Conservation (phyloP, 2,113 vertebrate genomes). For the Pteronura brasiliensis region DNA sequence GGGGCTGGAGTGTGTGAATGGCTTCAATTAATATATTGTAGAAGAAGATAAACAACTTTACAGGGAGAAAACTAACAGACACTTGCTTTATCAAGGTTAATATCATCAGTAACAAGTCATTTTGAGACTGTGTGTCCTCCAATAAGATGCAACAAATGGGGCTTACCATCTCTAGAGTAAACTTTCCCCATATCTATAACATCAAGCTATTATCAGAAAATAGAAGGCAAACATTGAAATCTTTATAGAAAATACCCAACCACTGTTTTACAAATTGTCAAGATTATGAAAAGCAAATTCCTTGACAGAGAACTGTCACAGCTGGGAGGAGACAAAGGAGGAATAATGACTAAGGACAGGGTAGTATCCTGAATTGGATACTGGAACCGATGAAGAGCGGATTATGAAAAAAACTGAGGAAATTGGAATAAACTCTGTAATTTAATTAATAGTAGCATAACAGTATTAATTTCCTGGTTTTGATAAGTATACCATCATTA, state of each 20-base stretch:
- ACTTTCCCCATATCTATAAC: not conserved
- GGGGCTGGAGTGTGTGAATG: not conserved
- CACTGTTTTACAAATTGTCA: not conserved
- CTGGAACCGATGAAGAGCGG: not conserved
- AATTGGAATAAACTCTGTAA: not conserved
- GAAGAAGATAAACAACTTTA: not conserved
- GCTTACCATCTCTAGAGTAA: not conserved
- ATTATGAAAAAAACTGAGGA: not conserved
- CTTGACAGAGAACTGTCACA: not conserved
- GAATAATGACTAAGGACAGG: not conserved
- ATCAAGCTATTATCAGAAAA: not conserved
- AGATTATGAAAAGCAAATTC: not conserved
- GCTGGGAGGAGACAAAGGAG: not conserved
- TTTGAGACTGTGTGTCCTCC: not conserved
- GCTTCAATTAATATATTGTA: not conserved
- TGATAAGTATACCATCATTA: not conserved
- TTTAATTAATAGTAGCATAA: not conserved
- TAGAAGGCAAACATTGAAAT: not conserved
- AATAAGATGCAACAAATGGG: not conserved
- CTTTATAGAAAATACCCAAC: not conserved
- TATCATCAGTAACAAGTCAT: not conserved
- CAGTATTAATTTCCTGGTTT: not conserved
- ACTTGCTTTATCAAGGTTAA: not conserved
- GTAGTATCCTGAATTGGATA: not conserved
- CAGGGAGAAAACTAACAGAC: not conserved